Percentiles rank a stretch among this genome's conserved stretches.
phyloP scores from a whole-genome alignment of 92 coral and sea anemone species.

The Porites evermanni region DNA sequence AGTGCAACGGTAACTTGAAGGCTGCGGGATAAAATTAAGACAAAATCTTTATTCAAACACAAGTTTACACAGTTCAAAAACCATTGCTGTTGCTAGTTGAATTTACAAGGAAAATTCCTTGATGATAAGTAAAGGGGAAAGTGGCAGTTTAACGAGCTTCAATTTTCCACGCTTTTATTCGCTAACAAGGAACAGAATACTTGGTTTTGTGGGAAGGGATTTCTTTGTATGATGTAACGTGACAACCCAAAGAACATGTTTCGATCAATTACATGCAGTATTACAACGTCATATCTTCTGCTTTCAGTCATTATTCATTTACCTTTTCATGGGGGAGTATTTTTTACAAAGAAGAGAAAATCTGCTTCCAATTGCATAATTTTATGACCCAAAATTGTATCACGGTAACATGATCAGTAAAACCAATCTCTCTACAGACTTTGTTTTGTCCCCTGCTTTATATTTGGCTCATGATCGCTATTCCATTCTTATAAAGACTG shows the following conservation, averaged over 20 bases:
- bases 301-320: not conserved
- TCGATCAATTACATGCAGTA: slow-evolving; percentile 48
- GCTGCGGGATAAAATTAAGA: no score
- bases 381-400: no score
- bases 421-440: not conserved
- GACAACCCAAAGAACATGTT: slow-evolving; percentile 32
- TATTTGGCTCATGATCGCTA: not conserved
- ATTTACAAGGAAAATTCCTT: no score
- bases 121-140: no score
- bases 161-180: slow-evolving; percentile 28
- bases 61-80: no score
- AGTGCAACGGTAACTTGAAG: slow-evolving; percentile 29
- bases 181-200: slow-evolving; percentile 49
- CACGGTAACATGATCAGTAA: not conserved
- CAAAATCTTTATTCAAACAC: no score
- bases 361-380: not conserved
- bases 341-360: not conserved
- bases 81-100: no score
- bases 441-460: not conserved
- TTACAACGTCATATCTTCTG: not conserved
- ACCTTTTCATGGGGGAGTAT: not conserved
- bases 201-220: slow-evolving; percentile 31
- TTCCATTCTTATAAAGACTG: not conserved
- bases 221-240: slow-evolving; percentile 28
- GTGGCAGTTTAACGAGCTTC: not conserved